Evolutionary conservation across 2,888 invertebrate genomes (phyloP).

Genomic region (Pinctada fucata): DNA sequence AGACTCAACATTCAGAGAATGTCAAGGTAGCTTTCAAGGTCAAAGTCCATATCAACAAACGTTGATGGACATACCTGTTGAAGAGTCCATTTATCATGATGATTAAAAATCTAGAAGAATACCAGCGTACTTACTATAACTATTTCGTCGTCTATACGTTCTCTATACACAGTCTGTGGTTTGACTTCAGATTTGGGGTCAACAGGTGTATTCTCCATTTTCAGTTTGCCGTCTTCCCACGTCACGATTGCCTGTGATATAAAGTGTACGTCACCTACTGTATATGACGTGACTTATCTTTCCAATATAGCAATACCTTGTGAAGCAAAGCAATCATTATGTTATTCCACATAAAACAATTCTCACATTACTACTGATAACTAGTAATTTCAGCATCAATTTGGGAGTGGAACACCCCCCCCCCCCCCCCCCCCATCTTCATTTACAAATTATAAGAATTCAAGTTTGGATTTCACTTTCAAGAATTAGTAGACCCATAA

Average conservation of each 20-base stretch:
- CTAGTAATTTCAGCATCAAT: not conserved
- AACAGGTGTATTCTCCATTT: constrained; percentile 43
- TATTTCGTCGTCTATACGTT: constrained; percentile 53
- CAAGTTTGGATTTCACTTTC: no score
- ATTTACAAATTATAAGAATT: no score
- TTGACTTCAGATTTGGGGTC: constrained; percentile 42
- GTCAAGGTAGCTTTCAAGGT: not conserved
- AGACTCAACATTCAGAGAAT: not conserved
- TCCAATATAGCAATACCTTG: no score
- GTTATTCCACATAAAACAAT: no score
- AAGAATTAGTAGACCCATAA: no score
- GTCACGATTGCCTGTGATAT: constrained; percentile 42
- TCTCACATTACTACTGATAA: not conserved
- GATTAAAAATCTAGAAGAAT: no score
- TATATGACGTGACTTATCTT: not conserved
- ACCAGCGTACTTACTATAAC: constrained; percentile 45
- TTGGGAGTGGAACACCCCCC: no score
- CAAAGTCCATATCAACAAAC: not conserved
- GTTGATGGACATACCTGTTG: no score
- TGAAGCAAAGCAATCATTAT: no score
- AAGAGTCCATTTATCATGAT: no score
- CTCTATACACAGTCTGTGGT: constrained; percentile 51
- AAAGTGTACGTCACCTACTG: not conserved
- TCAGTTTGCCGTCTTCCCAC: constrained; percentile 56
- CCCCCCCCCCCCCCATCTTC: no score